Base-by-base conservation (phyloP, 2,888 invertebrate genomes). In the Thelaira solivaga region DNA sequence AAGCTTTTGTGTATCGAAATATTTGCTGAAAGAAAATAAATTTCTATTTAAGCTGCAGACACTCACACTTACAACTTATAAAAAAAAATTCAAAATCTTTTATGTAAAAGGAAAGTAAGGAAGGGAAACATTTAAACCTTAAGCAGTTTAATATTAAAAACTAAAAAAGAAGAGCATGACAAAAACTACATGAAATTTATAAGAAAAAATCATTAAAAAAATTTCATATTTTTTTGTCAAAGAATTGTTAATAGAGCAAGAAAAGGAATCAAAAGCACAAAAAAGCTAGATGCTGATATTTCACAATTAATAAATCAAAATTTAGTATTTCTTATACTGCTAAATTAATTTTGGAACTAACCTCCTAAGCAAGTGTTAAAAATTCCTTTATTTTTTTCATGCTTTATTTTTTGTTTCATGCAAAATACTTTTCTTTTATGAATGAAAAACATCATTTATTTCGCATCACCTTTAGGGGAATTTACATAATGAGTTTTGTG, bases 401-500 rank as follows among this genome's bases (percentile, higher is more conserved):
- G n/a, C 16, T 39, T 39, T 2, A 0, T 6, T n/a, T n/a, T n/a
- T n/a, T n/a, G n/a, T 36, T 36, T 36, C n/a, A 13, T 6, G 1
- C 11, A 5, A n/a, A 13, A 26, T 26, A 41, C 26, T 31, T 24
- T 5, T 39, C 1, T 26, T 16, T 13, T 24, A n/a, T 51, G 31
- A n/a, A 29, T 2, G 6, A 11, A 24, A 65, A 73, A 57, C 62
- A 73, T 77, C 64, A 73, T 77, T 73, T 77, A 73, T 77, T 64
- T 77, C 68, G 57, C 77, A 73, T 77, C 73, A 77, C 73, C 73
- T 73, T 73, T 39, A 73, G 64, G 73, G 68, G 45, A 77, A 77
- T 77, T 73, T 77, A 69, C 73, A 77, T 77, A 77, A 77, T 73
- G 77, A 77, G 72, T 73, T 77, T 77, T 68, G 57, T 57, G 73